These are phyloP conservation scores for Torymus auratus DNA, from an alignment of 2,888 invertebrate species.

Conservation along the genomic window DNA sequence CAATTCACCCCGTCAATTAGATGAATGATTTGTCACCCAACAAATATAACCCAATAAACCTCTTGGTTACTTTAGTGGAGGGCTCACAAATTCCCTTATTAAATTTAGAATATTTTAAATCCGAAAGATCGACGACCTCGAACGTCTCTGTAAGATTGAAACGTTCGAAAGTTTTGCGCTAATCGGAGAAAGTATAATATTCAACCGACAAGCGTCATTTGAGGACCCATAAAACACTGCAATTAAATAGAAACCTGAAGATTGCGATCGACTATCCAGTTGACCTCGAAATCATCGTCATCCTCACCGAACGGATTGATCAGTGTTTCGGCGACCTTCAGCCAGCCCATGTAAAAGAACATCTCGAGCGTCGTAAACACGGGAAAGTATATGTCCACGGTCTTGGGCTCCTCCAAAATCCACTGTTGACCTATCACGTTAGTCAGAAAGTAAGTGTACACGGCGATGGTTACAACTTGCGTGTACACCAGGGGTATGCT, in stretches of 20 bases:
- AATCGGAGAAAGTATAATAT: too few relatives aligned
- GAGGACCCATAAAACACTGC: too few relatives aligned
- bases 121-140: too few relatives aligned
- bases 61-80: too few relatives aligned
- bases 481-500: conserved; percentile 80
- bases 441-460: conserved; percentile 93
- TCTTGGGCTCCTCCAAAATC: conserved; percentile 79
- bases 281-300: conserved; percentile 94
- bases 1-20: too few relatives aligned
- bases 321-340: conserved; percentile 93
- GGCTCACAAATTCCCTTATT: too few relatives aligned
- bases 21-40: too few relatives aligned
- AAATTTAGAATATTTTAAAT: too few relatives aligned
- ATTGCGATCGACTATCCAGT: conserved; percentile 95
- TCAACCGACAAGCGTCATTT: too few relatives aligned
- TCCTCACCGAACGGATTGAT: conserved; percentile 96
- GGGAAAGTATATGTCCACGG: conserved; percentile 92
- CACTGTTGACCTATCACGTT: conserved; percentile 93
- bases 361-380: conserved; percentile 93
- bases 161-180: too few relatives aligned
- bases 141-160: too few relatives aligned
- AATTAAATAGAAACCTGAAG: conserved; percentile 80
- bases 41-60: too few relatives aligned
- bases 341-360: conserved; percentile 93
- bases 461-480: conserved; percentile 92